Evolutionary conservation across 2,113 vertebrate genomes (phyloP).

Genomic region (Notechis scutatus): DNA sequence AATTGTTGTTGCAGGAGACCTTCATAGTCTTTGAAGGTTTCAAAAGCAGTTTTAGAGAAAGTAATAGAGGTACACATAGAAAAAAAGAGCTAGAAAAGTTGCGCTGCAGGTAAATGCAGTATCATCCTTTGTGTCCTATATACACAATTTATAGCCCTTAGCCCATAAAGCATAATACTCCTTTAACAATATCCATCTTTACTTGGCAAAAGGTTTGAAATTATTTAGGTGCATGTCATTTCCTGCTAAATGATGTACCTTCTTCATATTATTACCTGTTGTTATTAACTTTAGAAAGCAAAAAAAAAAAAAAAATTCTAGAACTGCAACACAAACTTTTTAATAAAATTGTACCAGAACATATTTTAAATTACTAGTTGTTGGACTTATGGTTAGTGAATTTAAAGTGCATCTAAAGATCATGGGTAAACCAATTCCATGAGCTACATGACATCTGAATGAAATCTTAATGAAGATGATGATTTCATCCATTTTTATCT

Average conservation of each 20-base stretch:
- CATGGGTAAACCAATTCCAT: slow-evolving; percentile 8
- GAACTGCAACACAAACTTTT: neutral
- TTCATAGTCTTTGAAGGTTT: neutral
- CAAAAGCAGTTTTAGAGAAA: neutral
- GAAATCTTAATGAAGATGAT: neutral
- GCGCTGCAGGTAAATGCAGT: neutral
- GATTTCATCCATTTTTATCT: slow-evolving; percentile 2
- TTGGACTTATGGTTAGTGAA: neutral
- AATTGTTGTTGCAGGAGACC: neutral
- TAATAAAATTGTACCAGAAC: neutral
- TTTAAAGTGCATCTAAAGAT: slow-evolving; percentile 34
- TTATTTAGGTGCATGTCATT: neutral
- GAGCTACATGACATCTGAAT: slow-evolving; percentile 14
- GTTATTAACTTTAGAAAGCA: neutral
- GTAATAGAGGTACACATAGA: neutral
- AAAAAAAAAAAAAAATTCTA: neutral
- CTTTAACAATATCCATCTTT: neutral
- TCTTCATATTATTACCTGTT: neutral
- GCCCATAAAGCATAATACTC: neutral
- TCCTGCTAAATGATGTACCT: neutral
- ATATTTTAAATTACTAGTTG: neutral
- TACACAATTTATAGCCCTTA: slow-evolving; percentile 5
- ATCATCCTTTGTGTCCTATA: neutral
- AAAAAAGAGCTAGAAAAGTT: neutral
- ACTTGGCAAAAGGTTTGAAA: neutral